A percentile compares a stretch with the other conserved stretches of the same genome.
phyloP scores from a whole-genome alignment of 2,888 invertebrate genomes.

The Pachycephus smyrnensis region DNA sequence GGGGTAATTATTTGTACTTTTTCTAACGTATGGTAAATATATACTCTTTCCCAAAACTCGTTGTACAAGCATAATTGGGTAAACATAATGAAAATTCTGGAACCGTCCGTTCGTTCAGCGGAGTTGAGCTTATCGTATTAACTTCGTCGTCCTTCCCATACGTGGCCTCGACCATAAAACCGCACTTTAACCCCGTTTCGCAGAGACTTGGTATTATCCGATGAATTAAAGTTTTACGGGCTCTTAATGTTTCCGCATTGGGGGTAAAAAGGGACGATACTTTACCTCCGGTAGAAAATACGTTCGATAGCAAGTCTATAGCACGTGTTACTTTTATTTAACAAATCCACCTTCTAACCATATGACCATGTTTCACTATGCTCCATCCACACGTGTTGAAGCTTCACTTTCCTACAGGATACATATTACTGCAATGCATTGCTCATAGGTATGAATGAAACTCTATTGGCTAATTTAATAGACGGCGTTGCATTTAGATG shows the following conservation, averaged over 20 bases:
- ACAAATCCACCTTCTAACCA: neutral
- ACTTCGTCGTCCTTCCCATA: neutral
- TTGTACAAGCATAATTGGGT: neutral
- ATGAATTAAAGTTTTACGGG: slow-evolving; percentile 8
- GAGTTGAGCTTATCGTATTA: neutral
- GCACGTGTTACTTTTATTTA: neutral
- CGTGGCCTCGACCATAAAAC: neutral
- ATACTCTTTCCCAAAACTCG: neutral
- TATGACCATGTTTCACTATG: neutral
- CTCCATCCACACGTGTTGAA: neutral
- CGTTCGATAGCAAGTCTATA: neutral
- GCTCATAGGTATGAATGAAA: neutral
- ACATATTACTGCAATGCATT: neutral
- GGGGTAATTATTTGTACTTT: neutral
- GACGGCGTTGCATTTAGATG: neutral
- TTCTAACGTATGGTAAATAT: neutral
- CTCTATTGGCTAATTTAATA: neutral
- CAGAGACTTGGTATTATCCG: slow-evolving; percentile 3
- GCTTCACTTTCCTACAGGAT: neutral
- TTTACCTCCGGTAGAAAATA: neutral
- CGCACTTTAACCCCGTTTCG: slow-evolving; percentile 7
- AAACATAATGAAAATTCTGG: slow-evolving; percentile 3
- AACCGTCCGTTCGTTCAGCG: neutral
- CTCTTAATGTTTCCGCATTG: neutral
- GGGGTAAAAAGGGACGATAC: neutral